Base-by-base conservation (phyloP, 2,797 vertebrate species). In the Acanthornis magna region DNA sequence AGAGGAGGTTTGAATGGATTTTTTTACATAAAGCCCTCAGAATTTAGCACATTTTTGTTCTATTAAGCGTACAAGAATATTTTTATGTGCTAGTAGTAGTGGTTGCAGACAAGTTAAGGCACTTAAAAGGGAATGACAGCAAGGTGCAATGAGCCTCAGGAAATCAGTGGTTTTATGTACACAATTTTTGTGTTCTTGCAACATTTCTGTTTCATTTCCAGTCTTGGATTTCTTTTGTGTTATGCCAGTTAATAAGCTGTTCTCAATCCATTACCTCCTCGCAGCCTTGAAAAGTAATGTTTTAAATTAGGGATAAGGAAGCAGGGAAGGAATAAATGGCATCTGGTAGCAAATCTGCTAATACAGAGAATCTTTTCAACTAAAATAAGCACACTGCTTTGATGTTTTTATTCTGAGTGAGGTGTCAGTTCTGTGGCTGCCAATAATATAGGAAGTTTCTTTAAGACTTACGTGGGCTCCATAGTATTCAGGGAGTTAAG, bases 331-430 rank as follows among this genome's bases (percentile, higher is more conserved):
- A 66, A 89, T 93, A 93, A 94, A 93, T 85, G 78, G 63, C 67
- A 95, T 80, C 73, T 54, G 65, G 45, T 42, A 81, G 11, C 70
- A 95, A 81, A 81, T 76, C 58, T 42, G 32, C 54, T 95, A 91
- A 89, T 89, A 82, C 7, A 68, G 29, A 81, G 57, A 73, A 79
- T 81, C 16, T 42, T 91, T 83, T 81, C 75, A 91, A 32, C 67
- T 63, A 89, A 91, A 54, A 95, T 72, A 72, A 93, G n/a, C 25
- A 58, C 32, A 70, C 13, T 42, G 42, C 48, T 88, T 91, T 62
- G 15, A 40, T 79, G 85, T 30, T 81, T 96, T 94, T 93, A 78
- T 80, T 96, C 91, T 93, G 75, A 95, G 40, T 88, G 67, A 91
- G 47, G 70, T 92, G 77, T 53, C 63, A 96, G 92, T 65, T 62